Evolutionary conservation across 2,113 vertebrate genomes (phyloP).

Genomic region (Leucosticte australis): DNA sequence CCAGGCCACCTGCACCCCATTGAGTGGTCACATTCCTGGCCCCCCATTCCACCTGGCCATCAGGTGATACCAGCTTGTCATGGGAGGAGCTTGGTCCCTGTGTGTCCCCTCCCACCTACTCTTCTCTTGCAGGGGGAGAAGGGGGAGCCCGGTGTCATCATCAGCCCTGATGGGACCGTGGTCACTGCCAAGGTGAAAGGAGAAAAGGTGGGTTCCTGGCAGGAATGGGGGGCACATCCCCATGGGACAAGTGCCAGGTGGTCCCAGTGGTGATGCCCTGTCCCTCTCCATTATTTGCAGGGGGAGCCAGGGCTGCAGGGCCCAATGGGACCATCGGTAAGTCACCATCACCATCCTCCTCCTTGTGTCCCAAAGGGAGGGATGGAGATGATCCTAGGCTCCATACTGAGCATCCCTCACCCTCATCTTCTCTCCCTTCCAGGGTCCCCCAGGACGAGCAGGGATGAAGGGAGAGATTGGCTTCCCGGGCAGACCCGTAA

Average conservation of each 20-base stretch:
- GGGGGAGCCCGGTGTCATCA: constrained; percentile 71
- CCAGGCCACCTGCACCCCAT: rapidly evolving
- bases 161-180: constrained; percentile 51
- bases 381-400: background rate
- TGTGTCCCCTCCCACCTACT: background rate
- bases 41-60: background rate
- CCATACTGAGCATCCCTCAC: background rate
- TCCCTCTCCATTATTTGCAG: background rate
- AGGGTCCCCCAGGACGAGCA: constrained; percentile 81
- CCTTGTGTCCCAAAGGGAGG: rapidly evolving
- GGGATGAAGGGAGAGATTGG: constrained; percentile 94
- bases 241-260: rapidly evolving
- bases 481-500: constrained; percentile 92
- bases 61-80: rapidly evolving
- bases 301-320: constrained; percentile 49
- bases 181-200: constrained; percentile 42
- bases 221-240: rapidly evolving
- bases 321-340: constrained; percentile 36
- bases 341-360: background rate
- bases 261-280: background rate
- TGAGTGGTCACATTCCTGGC: background rate
- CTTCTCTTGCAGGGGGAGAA: constrained; percentile 74
- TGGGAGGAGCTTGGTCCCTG: background rate
- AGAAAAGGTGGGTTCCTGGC: constrained; percentile 66
- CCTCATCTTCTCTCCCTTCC: background rate